Evolutionary conservation across 2,797 vertebrate species (phyloP), one percentile per base, ranked within the genome.

Genomic region (Fundulus diaphanus): DNA sequence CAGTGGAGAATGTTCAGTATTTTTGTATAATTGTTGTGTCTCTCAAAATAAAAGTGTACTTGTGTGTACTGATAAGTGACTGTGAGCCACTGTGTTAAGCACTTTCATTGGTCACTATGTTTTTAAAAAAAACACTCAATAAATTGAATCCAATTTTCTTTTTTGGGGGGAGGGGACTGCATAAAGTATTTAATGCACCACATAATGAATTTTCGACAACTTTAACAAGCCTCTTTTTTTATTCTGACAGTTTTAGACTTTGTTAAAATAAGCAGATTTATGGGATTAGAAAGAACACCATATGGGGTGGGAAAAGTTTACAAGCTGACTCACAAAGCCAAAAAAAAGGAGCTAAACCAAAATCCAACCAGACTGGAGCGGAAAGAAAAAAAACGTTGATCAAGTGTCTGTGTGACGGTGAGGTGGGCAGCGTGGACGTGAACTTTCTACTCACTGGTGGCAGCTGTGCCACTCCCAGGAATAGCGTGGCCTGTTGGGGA

Each of bases 391-490:
- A 61, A 20, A 61, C 22, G 22, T 35, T 2, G 13, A 63, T 63
- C 33, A 63, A 48, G 22, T 44, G 3, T 37, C 16, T 35, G 46
- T 51, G 33, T 66, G 73, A 68, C 37, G 77, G 29, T 74, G 75
- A 83, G 70, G 82, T 80, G 79, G 79, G 77, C 63, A 70, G 13
- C 16, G 9, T 42, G 73, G 70, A 70, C 33, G 70, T 70, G 80
- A 78, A 66, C 74, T 63, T 82, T 61, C 69, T 78, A 97, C 98
- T 98, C 93, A 99, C 98, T 98, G 98, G 87, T 99, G 98, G 94
- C 98, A 99, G 86, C 98, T 99, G 96, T 99, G 98, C 98, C 98
- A 99, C 89, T 99, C 98, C 98, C 98, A 99, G 71, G 97, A 96
- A 87, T 99, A 99, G 83, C 98, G 96, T 29, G 98, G 98, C 85